Evolutionary conservation across 2,797 vertebrate genomes (phyloP).

Genomic region (Xenopus petersii): DNA sequence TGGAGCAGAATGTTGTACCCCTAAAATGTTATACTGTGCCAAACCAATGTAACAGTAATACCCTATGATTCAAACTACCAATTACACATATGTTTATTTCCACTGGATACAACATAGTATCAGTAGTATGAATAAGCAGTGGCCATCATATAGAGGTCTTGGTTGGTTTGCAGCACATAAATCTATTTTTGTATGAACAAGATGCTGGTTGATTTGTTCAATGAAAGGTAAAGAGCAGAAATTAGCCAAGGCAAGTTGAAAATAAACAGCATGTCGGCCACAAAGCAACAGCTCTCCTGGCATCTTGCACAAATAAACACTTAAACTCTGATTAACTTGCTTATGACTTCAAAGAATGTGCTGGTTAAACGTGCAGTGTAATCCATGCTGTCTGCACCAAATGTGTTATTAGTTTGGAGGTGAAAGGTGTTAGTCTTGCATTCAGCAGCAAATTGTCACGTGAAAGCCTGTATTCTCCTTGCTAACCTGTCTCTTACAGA

Average conservation of each 20-base stretch:
- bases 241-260: not conserved
- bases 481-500: not conserved
- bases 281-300: not conserved
- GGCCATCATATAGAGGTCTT: too few species aligned
- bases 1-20: too few species aligned
- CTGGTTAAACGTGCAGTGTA: not conserved
- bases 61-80: too few species aligned
- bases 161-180: too few species aligned
- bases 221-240: not conserved
- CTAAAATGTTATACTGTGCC: too few species aligned
- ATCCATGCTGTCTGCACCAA: not conserved
- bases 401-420: not conserved
- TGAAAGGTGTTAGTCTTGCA: not conserved
- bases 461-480: not conserved
- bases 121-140: too few species aligned
- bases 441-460: not conserved
- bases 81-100: too few species aligned
- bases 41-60: too few species aligned
- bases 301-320: not conserved
- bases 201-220: not conserved
- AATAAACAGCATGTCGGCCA: not conserved
- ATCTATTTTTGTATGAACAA: too few species aligned
- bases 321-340: not conserved
- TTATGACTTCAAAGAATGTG: not conserved
- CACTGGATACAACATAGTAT: too few species aligned